Base-by-base conservation (phyloP, 2,888 invertebrate species). In the Cosmia trapezina region DNA sequence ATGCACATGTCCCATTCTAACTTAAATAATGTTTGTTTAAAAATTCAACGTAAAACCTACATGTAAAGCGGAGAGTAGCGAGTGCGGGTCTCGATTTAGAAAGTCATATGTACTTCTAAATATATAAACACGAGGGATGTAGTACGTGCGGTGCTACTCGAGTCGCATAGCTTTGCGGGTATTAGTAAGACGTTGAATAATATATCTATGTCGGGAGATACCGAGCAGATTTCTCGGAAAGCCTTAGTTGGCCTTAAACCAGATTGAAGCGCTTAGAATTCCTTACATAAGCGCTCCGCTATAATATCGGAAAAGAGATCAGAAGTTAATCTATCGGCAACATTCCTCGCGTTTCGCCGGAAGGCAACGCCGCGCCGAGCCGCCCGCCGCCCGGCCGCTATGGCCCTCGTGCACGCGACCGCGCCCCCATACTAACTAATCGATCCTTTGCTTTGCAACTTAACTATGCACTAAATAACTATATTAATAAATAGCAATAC, bases 311-410 rank as follows among this genome's bases (percentile, higher is more conserved):
- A 94, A 95, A 96, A 95, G 95, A 96, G 95, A 96, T 95, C 96
- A 96, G 95, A 95, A 96, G 95, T 96, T 96, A 96, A 96, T 96
- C 95, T 96, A 96, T 95, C 94, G 95, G 95, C 95, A 96, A 95
- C 95, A 95, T 95, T 95, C 94, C 93, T 93, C 92, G 95, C 94
- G 94, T 95, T 95, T 94, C 92, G 95, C 95, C 95, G 96, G 95
- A 95, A 96, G 95, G 95, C 95, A 94, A 87, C 89, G 90, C 88
- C 83, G 86, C 91, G 89, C 89, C 88, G 89, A 89, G 88, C 88
- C 86, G 88, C 86, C 82, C 88, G 83, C 87, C 88, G 88, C 86
- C 86, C 86, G 83, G 87, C 88, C 83, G 86, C 87, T 88, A 91
- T 90, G 84, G 91, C 92, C 86, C 89, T 89, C 91, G 91, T 88